Evolutionary conservation across 2,888 invertebrate genomes (phyloP), one percentile per base, ranked within the genome.

Genomic region (Leptarthrus brevirostris): DNA sequence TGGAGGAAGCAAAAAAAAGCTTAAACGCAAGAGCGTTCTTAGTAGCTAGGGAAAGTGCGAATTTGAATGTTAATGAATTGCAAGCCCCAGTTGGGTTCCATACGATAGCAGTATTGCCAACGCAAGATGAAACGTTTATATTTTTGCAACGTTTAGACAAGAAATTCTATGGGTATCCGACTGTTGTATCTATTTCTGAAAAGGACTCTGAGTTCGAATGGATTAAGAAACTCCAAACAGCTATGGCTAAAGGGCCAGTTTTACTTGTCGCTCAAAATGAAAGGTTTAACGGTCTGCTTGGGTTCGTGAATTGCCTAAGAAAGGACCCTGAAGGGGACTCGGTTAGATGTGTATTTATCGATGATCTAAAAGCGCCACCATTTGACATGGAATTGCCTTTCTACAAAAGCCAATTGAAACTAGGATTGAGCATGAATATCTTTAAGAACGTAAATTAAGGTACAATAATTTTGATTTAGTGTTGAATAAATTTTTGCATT

Each of bases 261-360:
- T 86, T 93, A 0, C 81, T 96, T 0, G 89, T 93, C 16, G 86
- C 90, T 1, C 89, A 91, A 82, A 88, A 90, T 77, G 90, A 92
- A 72, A 86, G 87, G 1, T 85, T 90, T 5, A 93, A 89, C 81
- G 98, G 98, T 12, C 86, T 97, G 0, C 82, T 96, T 20, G 98
- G 98, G n/a, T 85, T 97, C 71, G 90, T 94, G 0, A 96, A 96
- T 79, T 97, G 97, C 83, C 82, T 98, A 26, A 88, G 92, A 74
- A 91, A 88, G 79, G 96, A 97, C 81, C 90, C 92, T 0, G 92
- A 92, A 77, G 92, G 93, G 56, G 88, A 89, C 77, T 82, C 88
- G 0, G 85, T 90, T 0, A 87, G 87, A 69, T 90, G 90, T 73
- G 82, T 93, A 5, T 87, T 92, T 40, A 89, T 93, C 71, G 82